phyloP scores from a whole-genome alignment of 2,888 invertebrate genomes.

The Tupiocoris notatus region DNA sequence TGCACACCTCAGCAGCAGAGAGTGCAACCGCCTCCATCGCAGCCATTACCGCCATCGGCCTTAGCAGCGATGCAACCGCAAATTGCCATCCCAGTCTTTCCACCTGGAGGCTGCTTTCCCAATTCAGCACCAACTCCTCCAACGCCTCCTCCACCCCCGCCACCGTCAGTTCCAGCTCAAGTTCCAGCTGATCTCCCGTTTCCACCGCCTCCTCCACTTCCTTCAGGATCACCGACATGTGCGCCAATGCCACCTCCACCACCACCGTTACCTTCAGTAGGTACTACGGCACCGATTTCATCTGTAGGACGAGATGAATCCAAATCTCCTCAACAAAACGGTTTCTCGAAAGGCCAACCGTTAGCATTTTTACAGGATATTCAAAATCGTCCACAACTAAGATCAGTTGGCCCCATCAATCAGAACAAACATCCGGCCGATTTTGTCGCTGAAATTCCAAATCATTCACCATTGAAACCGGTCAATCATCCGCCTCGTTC shows the following conservation, averaged over 20 bases:
- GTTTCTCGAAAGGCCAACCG: conserved; percentile 11
- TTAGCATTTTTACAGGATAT: conserved; percentile 34
- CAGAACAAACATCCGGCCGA: conserved; percentile 34
- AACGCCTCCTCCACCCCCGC: conserved; percentile 48
- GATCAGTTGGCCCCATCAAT: conserved; percentile 25
- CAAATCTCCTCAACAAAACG: conserved; percentile 7
- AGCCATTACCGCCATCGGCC: conserved; percentile 58
- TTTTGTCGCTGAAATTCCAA: conserved; percentile 43
- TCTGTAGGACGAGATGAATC: conserved; percentile 8
- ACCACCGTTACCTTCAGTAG: conserved; percentile 35
- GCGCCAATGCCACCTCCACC: conserved; percentile 46
- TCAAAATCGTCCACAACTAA: conserved; percentile 38
- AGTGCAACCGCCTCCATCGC: conserved; percentile 52
- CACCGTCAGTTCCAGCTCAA: conserved; percentile 1
- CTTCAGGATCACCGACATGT: conserved; percentile 43
- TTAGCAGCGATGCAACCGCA: conserved; percentile 64
- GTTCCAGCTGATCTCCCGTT: conserved; percentile 8
- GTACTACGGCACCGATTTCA: conserved; percentile 25
- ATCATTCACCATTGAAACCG: conserved; percentile 41
- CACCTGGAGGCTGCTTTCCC: conserved; percentile 53
- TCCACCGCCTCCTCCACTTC: conserved; percentile 43
- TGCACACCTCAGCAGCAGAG: conserved; percentile 39
- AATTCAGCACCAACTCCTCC: conserved; percentile 36
- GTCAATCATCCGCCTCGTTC: conserved; percentile 41
- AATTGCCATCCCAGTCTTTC: conserved; percentile 65